Conservation (phyloP, 1,140 invertebrate species). For the Cepaea nemoralis region DNA sequence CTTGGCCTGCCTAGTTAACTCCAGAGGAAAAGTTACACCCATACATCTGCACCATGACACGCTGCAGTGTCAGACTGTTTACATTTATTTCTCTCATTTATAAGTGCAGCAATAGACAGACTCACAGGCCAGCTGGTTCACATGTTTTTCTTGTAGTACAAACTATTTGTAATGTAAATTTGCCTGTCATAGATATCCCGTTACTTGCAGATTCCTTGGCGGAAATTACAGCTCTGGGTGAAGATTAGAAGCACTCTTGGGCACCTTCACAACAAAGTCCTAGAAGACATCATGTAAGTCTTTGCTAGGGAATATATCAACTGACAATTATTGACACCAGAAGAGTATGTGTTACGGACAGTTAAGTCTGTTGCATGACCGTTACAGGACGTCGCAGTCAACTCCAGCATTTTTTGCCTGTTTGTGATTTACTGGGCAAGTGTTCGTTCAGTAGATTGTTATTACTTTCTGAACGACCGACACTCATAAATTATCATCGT, state of each 20-base stretch:
- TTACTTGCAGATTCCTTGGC: conserved; percentile 29
- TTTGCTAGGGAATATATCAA: too few relatives aligned
- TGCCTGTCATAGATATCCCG: not conserved
- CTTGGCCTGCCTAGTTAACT: too few relatives aligned
- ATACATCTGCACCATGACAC: not conserved
- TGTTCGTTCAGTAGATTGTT: too few relatives aligned
- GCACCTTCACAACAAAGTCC: conserved; percentile 11
- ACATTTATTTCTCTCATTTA: not conserved
- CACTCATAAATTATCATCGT: too few relatives aligned
- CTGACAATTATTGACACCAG: too few relatives aligned
- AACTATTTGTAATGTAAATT: not conserved
- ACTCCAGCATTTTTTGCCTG: not conserved
- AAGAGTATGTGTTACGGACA: not conserved
- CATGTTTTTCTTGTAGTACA: not conserved
- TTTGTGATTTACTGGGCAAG: not conserved
- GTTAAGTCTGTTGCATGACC: not conserved
- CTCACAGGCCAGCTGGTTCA: not conserved
- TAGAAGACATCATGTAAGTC: conserved; percentile 36
- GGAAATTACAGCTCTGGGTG: conserved; percentile 37
- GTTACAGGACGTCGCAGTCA: too few relatives aligned
- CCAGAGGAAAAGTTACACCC: too few relatives aligned
- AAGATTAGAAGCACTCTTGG: conserved; percentile 26
- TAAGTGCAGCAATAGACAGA: not conserved
- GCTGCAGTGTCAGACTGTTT: not conserved
- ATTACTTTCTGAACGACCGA: too few relatives aligned